A percentile compares a stretch with the other conserved stretches of the same genome.
phyloP scores from a whole-genome alignment of 2,888 invertebrate genomes.

The Crocallis elinguaria region DNA sequence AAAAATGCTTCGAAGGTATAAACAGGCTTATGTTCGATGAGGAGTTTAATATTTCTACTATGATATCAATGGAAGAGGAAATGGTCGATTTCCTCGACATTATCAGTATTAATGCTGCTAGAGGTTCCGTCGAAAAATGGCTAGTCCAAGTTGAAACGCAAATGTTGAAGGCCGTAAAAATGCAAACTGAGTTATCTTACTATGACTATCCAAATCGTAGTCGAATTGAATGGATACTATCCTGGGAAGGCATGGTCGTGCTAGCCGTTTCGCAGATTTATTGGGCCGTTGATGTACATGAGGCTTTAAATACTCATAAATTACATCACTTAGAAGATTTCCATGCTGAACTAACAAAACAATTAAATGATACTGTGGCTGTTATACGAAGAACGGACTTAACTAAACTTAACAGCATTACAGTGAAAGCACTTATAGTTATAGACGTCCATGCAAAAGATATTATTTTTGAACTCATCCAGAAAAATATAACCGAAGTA shows the following conservation, averaged over 20 bases:
- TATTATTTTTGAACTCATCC: conserved; percentile 88
- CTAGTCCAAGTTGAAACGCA: conserved; percentile 92
- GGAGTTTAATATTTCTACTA: conserved; percentile 89
- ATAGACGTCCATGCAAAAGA: conserved; percentile 95
- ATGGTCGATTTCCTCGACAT: conserved; percentile 85
- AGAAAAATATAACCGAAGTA: conserved; percentile 87
- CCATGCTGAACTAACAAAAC: conserved; percentile 81
- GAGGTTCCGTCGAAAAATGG: conserved; percentile 95
- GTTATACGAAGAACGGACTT: conserved; percentile 89
- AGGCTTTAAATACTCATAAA: conserved; percentile 85
- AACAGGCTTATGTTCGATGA: conserved; percentile 89
- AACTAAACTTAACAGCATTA: conserved; percentile 89
- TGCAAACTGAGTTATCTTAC: conserved; percentile 88
- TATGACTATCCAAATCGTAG: conserved; percentile 85
- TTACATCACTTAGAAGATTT: conserved; percentile 84
- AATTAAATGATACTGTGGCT: conserved; percentile 90
- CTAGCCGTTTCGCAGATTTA: conserved; percentile 91
- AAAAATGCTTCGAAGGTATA: conserved; percentile 95
- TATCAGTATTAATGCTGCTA: conserved; percentile 89
- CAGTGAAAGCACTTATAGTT: conserved; percentile 92
- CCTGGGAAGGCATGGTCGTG: conserved; percentile 94
- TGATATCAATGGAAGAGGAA: conserved; percentile 92
- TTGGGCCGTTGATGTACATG: conserved; percentile 92
- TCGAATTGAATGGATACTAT: conserved; percentile 88
- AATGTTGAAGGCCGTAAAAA: conserved; percentile 90